Conservation (phyloP, 2,797 vertebrate species). For the Hydrophis major region DNA sequence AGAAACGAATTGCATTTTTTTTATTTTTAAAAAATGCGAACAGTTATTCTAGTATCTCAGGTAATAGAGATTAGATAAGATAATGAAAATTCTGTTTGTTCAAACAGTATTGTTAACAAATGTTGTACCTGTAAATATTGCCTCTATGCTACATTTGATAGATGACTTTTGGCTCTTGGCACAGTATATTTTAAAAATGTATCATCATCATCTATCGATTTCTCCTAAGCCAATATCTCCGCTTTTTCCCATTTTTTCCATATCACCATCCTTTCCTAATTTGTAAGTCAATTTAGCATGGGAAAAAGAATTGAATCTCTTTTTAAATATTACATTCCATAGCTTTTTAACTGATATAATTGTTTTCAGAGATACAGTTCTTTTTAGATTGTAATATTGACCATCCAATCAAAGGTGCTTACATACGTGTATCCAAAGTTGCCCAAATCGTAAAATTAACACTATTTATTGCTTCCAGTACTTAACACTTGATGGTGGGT, state of each 20-base stretch:
- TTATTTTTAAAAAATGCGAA: neutral
- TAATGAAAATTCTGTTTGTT: neutral
- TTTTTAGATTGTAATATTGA: neutral
- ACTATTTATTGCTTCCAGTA: neutral
- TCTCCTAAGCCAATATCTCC: neutral
- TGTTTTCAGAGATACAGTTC: neutral
- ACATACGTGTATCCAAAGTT: neutral
- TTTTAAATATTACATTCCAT: neutral
- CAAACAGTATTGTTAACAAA: neutral
- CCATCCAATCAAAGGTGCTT: neutral
- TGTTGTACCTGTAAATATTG: neutral
- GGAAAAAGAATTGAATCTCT: neutral
- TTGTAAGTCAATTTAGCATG: neutral
- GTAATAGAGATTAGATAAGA: neutral
- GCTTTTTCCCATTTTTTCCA: neutral
- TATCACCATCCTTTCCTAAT: neutral
- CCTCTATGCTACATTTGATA: neutral
- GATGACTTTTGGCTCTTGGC: neutral
- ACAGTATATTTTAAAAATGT: neutral
- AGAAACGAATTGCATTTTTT: neutral
- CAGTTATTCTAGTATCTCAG: neutral
- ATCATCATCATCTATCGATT: neutral
- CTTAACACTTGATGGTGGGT: neutral
- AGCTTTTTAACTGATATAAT: neutral
- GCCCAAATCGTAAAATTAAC: neutral